Conservation (phyloP, 92 coral and sea anemone genomes). For the Parazoanthus atlanticus region DNA sequence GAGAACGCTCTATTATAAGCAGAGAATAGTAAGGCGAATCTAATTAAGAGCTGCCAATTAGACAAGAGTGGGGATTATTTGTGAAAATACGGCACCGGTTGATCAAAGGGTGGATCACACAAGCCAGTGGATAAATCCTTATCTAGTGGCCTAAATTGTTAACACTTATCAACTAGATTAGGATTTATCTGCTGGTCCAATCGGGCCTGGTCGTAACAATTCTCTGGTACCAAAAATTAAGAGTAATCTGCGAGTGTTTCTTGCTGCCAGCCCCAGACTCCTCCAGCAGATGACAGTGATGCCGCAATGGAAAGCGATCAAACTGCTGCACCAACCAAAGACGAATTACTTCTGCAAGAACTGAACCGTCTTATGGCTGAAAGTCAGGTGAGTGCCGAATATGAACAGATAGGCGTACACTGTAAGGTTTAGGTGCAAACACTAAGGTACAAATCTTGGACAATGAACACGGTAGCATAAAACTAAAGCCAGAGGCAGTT, state of each 20-base stretch:
- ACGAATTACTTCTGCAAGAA: conserved; percentile 33
- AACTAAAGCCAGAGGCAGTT: too few species aligned
- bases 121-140: too few species aligned
- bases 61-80: too few species aligned
- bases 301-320: conserved; percentile 30
- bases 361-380: conserved; percentile 56
- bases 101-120: too few species aligned
- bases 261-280: background rate
- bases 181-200: too few species aligned
- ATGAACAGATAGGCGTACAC: background rate
- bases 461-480: background rate
- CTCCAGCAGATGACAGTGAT: conserved; percentile 7
- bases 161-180: too few species aligned
- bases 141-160: too few species aligned
- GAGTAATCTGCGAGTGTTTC: background rate
- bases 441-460: background rate
- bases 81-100: too few species aligned
- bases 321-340: conserved; percentile 11
- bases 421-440: background rate
- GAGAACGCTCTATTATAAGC: too few species aligned
- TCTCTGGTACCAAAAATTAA: background rate
- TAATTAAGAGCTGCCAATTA: too few species aligned
- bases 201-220: too few species aligned
- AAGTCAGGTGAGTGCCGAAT: conserved; percentile 61
- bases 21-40: too few species aligned